Base-by-base conservation (phyloP, 53 echinoderm and acorn worm genomes). In the Henricia sp. region DNA sequence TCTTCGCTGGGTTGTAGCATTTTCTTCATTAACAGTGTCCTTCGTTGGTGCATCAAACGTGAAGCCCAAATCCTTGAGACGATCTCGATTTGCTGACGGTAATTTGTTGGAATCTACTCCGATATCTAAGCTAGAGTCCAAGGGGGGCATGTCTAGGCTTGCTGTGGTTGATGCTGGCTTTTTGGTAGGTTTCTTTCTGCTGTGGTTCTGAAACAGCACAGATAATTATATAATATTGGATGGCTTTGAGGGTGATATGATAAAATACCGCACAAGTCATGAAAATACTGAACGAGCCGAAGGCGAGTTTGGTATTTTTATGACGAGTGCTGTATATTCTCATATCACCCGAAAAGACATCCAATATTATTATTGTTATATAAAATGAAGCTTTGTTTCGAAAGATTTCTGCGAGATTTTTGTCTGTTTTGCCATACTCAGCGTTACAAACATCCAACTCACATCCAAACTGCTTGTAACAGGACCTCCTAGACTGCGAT, bases 401-500 rank as follows among this genome's bases (percentile, higher is more conserved):
- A n/a, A n/a, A n/a, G n/a, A n/a, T n/a, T n/a, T n/a, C n/a, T n/a
- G n/a, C n/a, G n/a, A n/a, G n/a, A n/a, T n/a, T n/a, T n/a, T n/a
- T n/a, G n/a, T n/a, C n/a, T n/a, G n/a, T n/a, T n/a, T n/a, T n/a
- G n/a, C n/a, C n/a, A n/a, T n/a, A n/a, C n/a, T n/a, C n/a, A n/a
- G n/a, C n/a, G n/a, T n/a, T n/a, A n/a, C n/a, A n/a, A n/a, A n/a
- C n/a, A n/a, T n/a, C n/a, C 0, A 43, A 86, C 90, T 86, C 67
- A 99, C 99, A 88, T 99, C 99, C 19, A 92, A 63, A 58, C 87
- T 99, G 71, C 99, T 99, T 6, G 92, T 86, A 36, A 99, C 90
- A 6, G 94, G 99, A 6, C 99, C 99, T 42, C 90, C 92, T 50
- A 99, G 14, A 56, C 99, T 92, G 43, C 99, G 76, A 50, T 41